Percentiles rank a stretch among this genome's conserved stretches.
These are phyloP conservation scores for Notolabrus celidotus DNA, from an alignment of 2,797 vertebrate species.

Conservation along the genomic window DNA sequence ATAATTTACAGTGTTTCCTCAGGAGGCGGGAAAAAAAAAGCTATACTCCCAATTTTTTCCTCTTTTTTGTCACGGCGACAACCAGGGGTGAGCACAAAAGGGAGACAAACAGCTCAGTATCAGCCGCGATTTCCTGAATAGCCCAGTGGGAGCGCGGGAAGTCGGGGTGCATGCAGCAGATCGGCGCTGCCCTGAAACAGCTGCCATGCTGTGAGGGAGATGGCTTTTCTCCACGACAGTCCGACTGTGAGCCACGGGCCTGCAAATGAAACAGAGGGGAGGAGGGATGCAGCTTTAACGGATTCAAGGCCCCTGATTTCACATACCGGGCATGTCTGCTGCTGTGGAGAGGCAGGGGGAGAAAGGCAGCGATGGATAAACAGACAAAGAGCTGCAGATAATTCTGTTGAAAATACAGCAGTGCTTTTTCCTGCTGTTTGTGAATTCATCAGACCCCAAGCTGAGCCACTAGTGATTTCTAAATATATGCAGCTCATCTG, in stretches of 20 bases:
- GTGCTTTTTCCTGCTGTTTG: constrained; percentile 69
- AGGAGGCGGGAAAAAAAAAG: constrained; percentile 21
- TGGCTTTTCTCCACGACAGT: constrained; percentile 85
- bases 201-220: constrained; percentile 85
- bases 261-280: constrained; percentile 77
- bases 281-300: constrained; percentile 68
- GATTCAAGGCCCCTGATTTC: constrained; percentile 68
- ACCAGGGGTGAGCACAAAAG: constrained; percentile 70
- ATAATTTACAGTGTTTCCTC: constrained; percentile 76
- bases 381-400: constrained; percentile 77
- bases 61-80: constrained; percentile 33
- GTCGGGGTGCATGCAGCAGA: constrained; percentile 72
- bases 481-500: constrained; percentile 78
- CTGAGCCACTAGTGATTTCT: constrained; percentile 74
- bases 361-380: constrained; percentile 66
- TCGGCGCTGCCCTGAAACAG: constrained; percentile 75
- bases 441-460: constrained; percentile 71
- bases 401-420: constrained; percentile 70
- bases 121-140: constrained; percentile 83
- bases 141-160: constrained; percentile 80
- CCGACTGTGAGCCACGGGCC: constrained; percentile 76
- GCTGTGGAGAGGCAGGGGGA: constrained; percentile 49
- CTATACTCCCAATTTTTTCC: constrained; percentile 27
- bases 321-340: constrained; percentile 70
- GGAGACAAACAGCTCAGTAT: constrained; percentile 82